Percentiles rank a stretch among this genome's conserved stretches.
These are phyloP conservation scores for Sinosuthora webbiana DNA, from an alignment of 2,113 vertebrate species.

Conservation along the genomic window DNA sequence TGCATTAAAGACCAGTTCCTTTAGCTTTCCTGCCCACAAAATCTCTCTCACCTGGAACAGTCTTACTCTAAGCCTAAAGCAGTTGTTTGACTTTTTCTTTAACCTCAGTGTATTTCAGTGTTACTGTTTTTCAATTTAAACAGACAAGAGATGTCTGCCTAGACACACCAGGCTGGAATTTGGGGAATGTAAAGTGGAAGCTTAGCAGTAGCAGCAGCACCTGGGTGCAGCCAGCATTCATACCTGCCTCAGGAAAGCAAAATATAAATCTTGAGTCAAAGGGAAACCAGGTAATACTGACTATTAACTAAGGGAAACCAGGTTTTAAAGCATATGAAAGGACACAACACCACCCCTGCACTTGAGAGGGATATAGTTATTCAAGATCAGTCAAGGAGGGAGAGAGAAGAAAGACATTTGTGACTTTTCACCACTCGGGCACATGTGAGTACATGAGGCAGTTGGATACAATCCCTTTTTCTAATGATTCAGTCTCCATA, in stretches of 20 bases:
- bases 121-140: slow-evolving; percentile 16
- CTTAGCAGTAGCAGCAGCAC: neutral
- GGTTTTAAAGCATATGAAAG: neutral
- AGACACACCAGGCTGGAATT: slow-evolving; percentile 15
- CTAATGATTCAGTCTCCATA: slow-evolving; percentile 34
- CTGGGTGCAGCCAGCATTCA: neutral
- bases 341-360: neutral
- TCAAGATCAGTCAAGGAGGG: neutral
- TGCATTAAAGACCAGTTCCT: neutral
- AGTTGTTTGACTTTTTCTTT: neutral
- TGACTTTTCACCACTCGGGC: neutral
- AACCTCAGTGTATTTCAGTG: neutral
- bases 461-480: slow-evolving; percentile 64
- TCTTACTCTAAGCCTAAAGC: neutral
- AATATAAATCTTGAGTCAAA: neutral
- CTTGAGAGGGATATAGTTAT: neutral
- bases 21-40: neutral
- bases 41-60: neutral
- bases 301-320: neutral
- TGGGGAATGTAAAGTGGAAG: slow-evolving; percentile 39
- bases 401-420: neutral
- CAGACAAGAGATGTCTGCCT: slow-evolving; percentile 5
- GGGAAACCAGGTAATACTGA: neutral
- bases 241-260: slow-evolving; percentile 3
- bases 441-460: neutral